phyloP scores from a whole-genome alignment of 2,888 invertebrate genomes.

The Phania funesta region DNA sequence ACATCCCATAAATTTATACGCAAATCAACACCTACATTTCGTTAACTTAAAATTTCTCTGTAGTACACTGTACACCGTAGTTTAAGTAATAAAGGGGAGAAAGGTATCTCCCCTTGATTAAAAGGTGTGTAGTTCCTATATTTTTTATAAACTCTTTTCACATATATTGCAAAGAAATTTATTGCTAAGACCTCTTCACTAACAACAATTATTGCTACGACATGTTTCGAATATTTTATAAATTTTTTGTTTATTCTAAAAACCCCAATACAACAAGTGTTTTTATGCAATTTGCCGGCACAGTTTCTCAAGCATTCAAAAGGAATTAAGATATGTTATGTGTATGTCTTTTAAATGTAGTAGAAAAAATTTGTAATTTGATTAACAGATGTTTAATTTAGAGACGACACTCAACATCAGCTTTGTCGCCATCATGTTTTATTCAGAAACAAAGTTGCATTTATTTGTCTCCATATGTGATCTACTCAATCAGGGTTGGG shows the following conservation, averaged over 20 bases:
- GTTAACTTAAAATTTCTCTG: neutral
- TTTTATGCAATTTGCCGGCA: conserved; percentile 6
- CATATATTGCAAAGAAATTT: conserved; percentile 31
- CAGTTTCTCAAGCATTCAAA: neutral
- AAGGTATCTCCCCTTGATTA: neutral
- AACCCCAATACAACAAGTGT: conserved; percentile 38
- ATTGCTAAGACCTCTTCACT: conserved; percentile 53
- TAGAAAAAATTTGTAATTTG: conserved; percentile 51
- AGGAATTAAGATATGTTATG: neutral
- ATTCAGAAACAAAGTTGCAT: neutral
- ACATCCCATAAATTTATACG: conserved; percentile 36
- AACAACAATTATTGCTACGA: conserved; percentile 62
- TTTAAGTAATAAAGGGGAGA: neutral
- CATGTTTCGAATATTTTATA: conserved; percentile 57
- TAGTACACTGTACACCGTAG: neutral
- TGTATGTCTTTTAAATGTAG: conserved; percentile 1
- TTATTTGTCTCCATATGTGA: neutral
- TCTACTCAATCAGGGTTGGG: neutral
- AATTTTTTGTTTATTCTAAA: neutral
- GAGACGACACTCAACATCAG: conserved; percentile 10
- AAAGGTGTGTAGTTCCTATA: conserved; percentile 57
- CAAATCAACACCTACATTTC: conserved; percentile 31
- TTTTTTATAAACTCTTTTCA: conserved; percentile 11
- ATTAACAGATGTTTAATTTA: conserved; percentile 55
- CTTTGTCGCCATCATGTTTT: neutral